Base-by-base conservation (phyloP, 2,797 vertebrate genomes). In the Hafferia zeledoni region DNA sequence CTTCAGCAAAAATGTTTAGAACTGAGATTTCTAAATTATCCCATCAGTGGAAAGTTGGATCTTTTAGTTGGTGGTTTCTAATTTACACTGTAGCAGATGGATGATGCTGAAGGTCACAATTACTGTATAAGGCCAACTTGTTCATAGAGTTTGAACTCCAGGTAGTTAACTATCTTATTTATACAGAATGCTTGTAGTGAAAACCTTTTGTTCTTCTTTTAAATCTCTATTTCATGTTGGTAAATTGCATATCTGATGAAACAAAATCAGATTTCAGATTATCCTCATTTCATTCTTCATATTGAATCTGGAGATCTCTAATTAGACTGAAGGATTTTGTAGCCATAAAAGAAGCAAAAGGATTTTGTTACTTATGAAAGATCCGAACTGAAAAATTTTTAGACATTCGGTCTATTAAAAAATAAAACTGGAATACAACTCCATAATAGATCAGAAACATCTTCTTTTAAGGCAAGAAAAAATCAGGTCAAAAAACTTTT, bases 21-120 rank as follows among this genome's bases (percentile, higher is more conserved):
- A 88, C 59, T 88, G 59, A 93, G 69, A 75, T 71, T 75, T 47
- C 82, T 92, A 81, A 94, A 89, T 78, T 2, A 91, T 89, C 82
- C 87, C 82, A 86, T 92, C 69, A 91, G 79, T 14, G 5, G 53
- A 89, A 95, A 86, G 68, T 11, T 90, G 76, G 50, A 85, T 94
- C 50, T 57, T 77, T 83, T 91, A 44, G 71, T 57, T 93, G 80
- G 50, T 87, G 46, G 82, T 75, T 96, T 89, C 76, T 94, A 91
- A 97, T 95, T 96, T 94, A 70, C 23, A 24, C 35, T 65, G 69
- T 6, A 90, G 82, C 95, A 96, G 92, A 95, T 95, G 93, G 93
- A 95, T 81, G 50, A 47, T 91, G 82, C 52, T 94, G 92, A 95
- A 94, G 92, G 91, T 96, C 91, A 93, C 76, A 88, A 76, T 94